These are phyloP conservation scores for Oceanodroma tethys DNA, from an alignment of 2,113 vertebrate genomes.

Conservation along the genomic window DNA sequence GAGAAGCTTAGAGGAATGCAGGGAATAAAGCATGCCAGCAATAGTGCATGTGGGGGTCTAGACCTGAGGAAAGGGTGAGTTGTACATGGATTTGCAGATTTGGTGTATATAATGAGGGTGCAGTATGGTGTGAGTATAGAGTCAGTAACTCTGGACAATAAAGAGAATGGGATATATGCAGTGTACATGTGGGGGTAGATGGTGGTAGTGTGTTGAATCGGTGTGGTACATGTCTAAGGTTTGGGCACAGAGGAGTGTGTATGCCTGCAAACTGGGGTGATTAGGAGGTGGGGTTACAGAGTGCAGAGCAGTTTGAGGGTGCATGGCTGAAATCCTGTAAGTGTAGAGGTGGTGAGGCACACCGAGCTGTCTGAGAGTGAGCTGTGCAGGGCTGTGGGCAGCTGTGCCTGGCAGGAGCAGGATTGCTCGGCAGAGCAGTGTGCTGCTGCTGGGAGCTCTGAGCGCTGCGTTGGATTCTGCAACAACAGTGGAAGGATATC, in stretches of 20 bases:
- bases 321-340: not conserved
- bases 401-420: not conserved
- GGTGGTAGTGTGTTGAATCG: fast-evolving
- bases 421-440: not conserved
- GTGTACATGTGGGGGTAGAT: not conserved
- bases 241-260: not conserved
- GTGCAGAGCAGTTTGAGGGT: not conserved
- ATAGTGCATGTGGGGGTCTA: too few relatives aligned
- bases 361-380: fast-evolving
- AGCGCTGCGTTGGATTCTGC: fast-evolving
- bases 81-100: not conserved
- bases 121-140: not conserved
- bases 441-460: not conserved
- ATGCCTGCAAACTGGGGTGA: not conserved
- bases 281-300: not conserved
- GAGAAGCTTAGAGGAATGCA: not conserved
- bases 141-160: not conserved
- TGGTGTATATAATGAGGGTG: not conserved
- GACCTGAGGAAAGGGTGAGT: not conserved
- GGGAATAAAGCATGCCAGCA: not conserved
- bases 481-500: not conserved
- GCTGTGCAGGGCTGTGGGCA: not conserved
- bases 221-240: too few relatives aligned
- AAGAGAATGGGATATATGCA: not conserved
- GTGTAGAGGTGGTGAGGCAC: not conserved